Evolutionary conservation across 2,113 vertebrate species (phyloP).

Genomic region (Neoarius graeffei): DNA sequence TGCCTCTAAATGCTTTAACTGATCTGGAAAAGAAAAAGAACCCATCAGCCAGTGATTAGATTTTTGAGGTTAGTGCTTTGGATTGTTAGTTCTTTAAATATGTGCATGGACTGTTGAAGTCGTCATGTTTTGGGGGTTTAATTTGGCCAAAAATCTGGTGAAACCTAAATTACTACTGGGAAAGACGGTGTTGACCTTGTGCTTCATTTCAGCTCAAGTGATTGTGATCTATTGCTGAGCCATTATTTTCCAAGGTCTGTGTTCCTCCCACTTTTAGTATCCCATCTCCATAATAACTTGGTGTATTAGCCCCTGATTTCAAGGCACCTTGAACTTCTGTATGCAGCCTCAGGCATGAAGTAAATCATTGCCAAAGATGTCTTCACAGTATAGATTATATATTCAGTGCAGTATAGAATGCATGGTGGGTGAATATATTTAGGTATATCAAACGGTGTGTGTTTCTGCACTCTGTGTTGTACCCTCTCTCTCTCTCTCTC

Average conservation of each 20-base stretch:
- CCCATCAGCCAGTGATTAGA: background rate
- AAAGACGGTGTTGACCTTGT: constrained; percentile 25
- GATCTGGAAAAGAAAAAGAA: constrained; percentile 5
- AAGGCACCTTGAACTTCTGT: constrained; percentile 28
- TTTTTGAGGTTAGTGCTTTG: background rate
- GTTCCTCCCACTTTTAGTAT: background rate
- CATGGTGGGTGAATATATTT: background rate
- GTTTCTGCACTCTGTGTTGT: background rate
- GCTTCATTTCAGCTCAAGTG: constrained; percentile 13
- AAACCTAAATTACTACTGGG: constrained; percentile 20
- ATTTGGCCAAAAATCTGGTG: background rate
- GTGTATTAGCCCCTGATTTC: constrained; percentile 10
- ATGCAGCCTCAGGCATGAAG: constrained; percentile 20
- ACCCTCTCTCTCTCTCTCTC: no score
- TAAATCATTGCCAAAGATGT: constrained; percentile 17
- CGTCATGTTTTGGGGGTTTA: background rate
- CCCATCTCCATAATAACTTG: constrained; percentile 12
- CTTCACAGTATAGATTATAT: background rate
- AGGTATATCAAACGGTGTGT: background rate
- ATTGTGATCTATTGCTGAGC: background rate
- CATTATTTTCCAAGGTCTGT: constrained; percentile 17
- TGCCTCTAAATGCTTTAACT: constrained; percentile 30
- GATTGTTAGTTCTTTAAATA: background rate
- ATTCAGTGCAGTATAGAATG: background rate
- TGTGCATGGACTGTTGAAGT: constrained; percentile 2